Conservation (phyloP, 2,113 vertebrate genomes). For the Apodemus speciosus region DNA sequence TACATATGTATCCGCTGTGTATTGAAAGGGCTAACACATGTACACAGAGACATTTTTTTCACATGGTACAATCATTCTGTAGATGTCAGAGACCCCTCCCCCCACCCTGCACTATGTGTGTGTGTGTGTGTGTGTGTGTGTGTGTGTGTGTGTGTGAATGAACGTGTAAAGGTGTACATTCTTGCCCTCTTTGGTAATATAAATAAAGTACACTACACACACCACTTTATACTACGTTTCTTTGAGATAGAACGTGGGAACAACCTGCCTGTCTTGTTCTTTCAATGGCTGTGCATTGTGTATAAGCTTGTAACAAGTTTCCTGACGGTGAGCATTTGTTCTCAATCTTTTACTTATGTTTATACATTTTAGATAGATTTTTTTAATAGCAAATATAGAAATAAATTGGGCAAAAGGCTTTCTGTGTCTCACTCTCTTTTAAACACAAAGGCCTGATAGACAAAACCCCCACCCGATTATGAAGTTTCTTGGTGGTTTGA, state of each 20-base stretch:
- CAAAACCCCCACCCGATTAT: not conserved
- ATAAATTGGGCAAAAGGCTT: not conserved
- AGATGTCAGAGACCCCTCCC: not conserved
- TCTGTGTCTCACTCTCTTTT: not conserved
- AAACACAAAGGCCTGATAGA: constrained; percentile 22
- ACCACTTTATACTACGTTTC: not conserved
- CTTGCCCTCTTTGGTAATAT: not conserved
- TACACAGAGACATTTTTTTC: not conserved
- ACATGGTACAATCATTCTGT: not conserved
- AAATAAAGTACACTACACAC: not conserved
- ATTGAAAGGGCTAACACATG: not conserved
- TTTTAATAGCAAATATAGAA: not conserved
- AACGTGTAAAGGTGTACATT: too few species aligned
- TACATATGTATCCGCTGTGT: not conserved
- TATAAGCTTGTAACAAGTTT: not conserved
- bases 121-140: not conserved
- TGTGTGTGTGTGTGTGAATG: not conserved
- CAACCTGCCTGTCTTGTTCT: not conserved
- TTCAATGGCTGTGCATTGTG: not conserved
- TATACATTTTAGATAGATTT: constrained; percentile 22
- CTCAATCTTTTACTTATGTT: constrained; percentile 28
- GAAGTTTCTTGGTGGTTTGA: not conserved
- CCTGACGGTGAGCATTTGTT: not conserved
- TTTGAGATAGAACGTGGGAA: not conserved
- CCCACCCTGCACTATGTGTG: too few species aligned